Percentiles rank a stretch among this genome's conserved stretches.
phyloP scores from a whole-genome alignment of 92 coral and sea anemone species.

The Zoanthus gigantus region DNA sequence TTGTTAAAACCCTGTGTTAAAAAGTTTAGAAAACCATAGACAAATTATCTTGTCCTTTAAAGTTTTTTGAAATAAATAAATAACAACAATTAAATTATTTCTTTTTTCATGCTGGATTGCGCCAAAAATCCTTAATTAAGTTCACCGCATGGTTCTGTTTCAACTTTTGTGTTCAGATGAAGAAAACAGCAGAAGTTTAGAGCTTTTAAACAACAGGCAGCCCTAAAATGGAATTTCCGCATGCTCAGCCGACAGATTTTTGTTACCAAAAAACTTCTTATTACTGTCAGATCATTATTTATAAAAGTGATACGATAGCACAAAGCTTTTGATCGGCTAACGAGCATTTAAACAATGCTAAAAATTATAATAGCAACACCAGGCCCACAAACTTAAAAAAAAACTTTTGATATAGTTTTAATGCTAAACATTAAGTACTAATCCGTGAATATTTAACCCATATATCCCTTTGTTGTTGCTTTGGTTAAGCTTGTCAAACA shows the following conservation, averaged over 20 bases:
- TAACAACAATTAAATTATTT: not conserved
- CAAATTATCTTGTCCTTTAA: too few species aligned
- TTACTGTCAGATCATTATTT: constrained; percentile 47
- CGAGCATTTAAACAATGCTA: constrained; percentile 53
- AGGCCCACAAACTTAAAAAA: constrained; percentile 9
- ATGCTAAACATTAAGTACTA: constrained; percentile 39
- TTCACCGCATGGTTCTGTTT: constrained; percentile 29
- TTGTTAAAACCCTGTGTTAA: too few species aligned
- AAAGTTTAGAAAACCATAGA: too few species aligned
- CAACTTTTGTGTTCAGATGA: constrained; percentile 11
- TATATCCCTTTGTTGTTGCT: not conserved
- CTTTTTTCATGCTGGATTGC: not conserved
- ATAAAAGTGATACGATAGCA: constrained; percentile 20
- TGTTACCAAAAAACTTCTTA: constrained; percentile 37
- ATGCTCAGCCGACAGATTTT: not conserved
- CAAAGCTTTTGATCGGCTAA: constrained; percentile 37
- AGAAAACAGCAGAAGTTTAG: constrained; percentile 10
- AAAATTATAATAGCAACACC: constrained; percentile 47
- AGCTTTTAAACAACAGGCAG: not conserved
- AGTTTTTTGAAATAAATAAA: too few species aligned
- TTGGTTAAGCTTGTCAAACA: not conserved
- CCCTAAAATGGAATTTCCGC: constrained; percentile 34
- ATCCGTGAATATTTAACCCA: constrained; percentile 9
- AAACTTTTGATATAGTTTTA: constrained; percentile 31
- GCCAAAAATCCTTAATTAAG: constrained; percentile 22